phyloP scores from a whole-genome alignment of 1,140 invertebrate genomes.

The Papilio xuthus region DNA sequence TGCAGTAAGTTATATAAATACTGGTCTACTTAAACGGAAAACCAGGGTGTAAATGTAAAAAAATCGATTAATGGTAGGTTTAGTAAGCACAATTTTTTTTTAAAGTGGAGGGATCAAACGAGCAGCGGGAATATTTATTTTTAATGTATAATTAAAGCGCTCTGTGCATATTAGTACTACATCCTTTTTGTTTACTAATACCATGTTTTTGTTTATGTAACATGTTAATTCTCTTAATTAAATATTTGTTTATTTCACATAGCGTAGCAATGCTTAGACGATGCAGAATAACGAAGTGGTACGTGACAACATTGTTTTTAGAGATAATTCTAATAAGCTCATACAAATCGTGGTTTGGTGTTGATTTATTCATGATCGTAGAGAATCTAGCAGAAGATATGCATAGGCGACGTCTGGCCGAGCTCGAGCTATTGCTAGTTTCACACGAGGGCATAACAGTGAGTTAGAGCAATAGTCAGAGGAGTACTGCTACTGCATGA shows the following conservation, averaged over 20 bases:
- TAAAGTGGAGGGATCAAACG: no score
- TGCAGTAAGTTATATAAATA: not conserved
- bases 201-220: not conserved
- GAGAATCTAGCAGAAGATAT: constrained; percentile 56
- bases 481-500: not conserved
- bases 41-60: not conserved
- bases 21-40: not conserved
- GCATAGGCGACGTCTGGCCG: constrained; percentile 46
- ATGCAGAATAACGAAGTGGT: constrained; percentile 9
- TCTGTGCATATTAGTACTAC: no score
- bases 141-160: no score
- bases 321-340: constrained; percentile 34
- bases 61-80: no score
- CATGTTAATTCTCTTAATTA: not conserved
- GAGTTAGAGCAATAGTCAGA: not conserved
- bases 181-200: not conserved
- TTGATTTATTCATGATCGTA: constrained; percentile 65
- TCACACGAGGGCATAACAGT: not conserved
- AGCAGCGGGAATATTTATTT: no score
- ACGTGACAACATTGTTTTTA: constrained; percentile 29
- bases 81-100: no score
- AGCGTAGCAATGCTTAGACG: not conserved
- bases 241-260: constrained; percentile 20
- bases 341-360: constrained; percentile 48
- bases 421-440: constrained; percentile 40